Percentiles rank a stretch among this genome's conserved stretches.
Conservation (phyloP, 1,140 invertebrate species). For the Leptonema lineaticorne region DNA sequence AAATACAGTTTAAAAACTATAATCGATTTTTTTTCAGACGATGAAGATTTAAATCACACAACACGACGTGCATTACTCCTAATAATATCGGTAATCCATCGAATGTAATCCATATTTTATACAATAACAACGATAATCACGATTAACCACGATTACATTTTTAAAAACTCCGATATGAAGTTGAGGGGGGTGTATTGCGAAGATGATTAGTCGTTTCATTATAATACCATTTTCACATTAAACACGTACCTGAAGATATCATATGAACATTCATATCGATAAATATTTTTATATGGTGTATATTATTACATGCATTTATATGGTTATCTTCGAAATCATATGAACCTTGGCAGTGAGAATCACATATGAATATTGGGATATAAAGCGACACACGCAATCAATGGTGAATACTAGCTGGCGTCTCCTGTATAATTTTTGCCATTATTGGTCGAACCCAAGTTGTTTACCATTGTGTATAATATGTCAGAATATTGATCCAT, state of each 20-base stretch:
- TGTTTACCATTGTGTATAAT: constrained; percentile 51
- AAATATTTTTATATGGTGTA: too few relatives aligned
- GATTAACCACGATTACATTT: too few relatives aligned
- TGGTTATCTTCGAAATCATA: constrained; percentile 2
- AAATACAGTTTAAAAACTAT: too few relatives aligned
- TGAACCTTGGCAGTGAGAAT: constrained; percentile 17
- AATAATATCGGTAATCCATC: too few relatives aligned
- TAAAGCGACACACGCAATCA: background rate
- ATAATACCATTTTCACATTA: constrained; percentile 13
- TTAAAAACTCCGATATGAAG: background rate
- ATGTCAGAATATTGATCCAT: constrained; percentile 52
- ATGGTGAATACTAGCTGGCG: constrained; percentile 20
- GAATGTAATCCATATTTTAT: too few relatives aligned
- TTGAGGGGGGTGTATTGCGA: too few relatives aligned
- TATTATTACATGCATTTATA: too few relatives aligned
- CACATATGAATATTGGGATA: background rate
- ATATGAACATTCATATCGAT: background rate
- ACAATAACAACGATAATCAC: too few relatives aligned
- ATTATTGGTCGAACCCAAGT: constrained; percentile 22
- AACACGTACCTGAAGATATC: constrained; percentile 11
- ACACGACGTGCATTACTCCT: too few relatives aligned
- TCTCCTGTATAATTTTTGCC: constrained; percentile 19
- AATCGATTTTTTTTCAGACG: too few relatives aligned
- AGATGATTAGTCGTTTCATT: background rate
- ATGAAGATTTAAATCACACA: too few relatives aligned